Conservation (phyloP, 1,140 invertebrate species). For the Lethocerus indicus region DNA sequence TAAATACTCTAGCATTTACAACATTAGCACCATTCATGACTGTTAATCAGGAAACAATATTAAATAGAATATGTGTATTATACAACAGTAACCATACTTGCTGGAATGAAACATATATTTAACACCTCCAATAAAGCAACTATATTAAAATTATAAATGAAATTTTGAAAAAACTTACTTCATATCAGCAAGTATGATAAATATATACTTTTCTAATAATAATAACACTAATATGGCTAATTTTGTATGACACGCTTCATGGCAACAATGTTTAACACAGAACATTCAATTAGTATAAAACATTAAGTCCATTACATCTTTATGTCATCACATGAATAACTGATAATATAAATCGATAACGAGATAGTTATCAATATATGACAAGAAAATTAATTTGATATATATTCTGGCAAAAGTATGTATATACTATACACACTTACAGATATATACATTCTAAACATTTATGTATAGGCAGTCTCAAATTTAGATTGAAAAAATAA, state of each 20-base stretch:
- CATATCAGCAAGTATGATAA: slow-evolving; percentile 3
- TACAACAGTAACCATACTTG: slow-evolving; percentile 4
- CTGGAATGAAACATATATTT: background rate
- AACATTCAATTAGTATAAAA: too few relatives aligned
- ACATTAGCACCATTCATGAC: slow-evolving; percentile 11
- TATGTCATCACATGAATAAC: too few relatives aligned
- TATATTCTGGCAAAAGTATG: too few relatives aligned
- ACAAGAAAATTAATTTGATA: too few relatives aligned
- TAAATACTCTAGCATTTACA: slow-evolving; percentile 8
- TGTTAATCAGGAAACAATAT: background rate
- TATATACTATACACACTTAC: too few relatives aligned
- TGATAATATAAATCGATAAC: too few relatives aligned
- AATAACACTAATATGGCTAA: slow-evolving; percentile 4
- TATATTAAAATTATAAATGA: background rate
- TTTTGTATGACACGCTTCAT: slow-evolving; percentile 5
- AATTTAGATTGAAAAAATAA: too few relatives aligned
- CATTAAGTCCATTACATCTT: too few relatives aligned
- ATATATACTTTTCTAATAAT: slow-evolving; percentile 2
- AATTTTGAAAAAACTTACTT: slow-evolving; percentile 2
- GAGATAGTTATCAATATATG: too few relatives aligned
- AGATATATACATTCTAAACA: too few relatives aligned
- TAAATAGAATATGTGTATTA: slow-evolving; percentile 7
- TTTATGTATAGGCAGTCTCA: too few relatives aligned
- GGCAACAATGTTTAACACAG: slow-evolving; percentile 2
- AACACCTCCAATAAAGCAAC: background rate